These are phyloP conservation scores for Hormiphora californensis DNA, from an alignment of 37 sponge, comb jelly and placozoan genomes.

Conservation along the genomic window DNA sequence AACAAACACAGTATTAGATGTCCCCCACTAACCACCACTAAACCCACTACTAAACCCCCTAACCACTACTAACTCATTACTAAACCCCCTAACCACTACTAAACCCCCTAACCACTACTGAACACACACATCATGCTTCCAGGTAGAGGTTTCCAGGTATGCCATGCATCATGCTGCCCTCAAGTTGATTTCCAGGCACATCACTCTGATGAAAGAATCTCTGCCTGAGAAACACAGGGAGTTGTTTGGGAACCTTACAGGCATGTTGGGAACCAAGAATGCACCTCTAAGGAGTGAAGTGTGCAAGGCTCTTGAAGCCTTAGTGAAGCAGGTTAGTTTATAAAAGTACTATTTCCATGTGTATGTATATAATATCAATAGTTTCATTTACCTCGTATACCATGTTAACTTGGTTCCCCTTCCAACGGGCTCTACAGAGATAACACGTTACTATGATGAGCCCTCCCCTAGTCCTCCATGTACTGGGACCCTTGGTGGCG, in stretches of 20 bases:
- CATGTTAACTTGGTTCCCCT: too few species aligned
- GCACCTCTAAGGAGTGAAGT: not conserved
- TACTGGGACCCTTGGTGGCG: too few species aligned
- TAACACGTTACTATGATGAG: too few species aligned
- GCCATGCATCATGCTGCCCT: conserved; percentile 26
- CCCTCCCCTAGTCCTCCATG: too few species aligned
- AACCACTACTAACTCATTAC: not conserved
- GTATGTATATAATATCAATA: not conserved
- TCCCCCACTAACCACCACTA: not conserved
- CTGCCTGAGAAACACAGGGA: not conserved
- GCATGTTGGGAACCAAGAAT: conserved; percentile 28
- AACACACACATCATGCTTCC: not conserved
- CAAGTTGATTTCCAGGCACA: not conserved
- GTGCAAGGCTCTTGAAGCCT: conserved; percentile 24
- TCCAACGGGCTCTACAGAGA: too few species aligned
- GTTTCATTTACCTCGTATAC: not conserved
- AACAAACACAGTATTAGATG: not conserved
- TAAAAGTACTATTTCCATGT: not conserved
- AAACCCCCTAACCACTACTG: not conserved
- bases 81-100: not conserved
- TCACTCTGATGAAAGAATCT: not conserved
- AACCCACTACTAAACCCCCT: not conserved
- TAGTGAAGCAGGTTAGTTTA: too few species aligned
- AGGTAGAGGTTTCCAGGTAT: conserved; percentile 31
- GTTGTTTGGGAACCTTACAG: not conserved